Evolutionary conservation across 2,113 vertebrate species (phyloP).

Genomic region (Porphyrio hochstetteri): DNA sequence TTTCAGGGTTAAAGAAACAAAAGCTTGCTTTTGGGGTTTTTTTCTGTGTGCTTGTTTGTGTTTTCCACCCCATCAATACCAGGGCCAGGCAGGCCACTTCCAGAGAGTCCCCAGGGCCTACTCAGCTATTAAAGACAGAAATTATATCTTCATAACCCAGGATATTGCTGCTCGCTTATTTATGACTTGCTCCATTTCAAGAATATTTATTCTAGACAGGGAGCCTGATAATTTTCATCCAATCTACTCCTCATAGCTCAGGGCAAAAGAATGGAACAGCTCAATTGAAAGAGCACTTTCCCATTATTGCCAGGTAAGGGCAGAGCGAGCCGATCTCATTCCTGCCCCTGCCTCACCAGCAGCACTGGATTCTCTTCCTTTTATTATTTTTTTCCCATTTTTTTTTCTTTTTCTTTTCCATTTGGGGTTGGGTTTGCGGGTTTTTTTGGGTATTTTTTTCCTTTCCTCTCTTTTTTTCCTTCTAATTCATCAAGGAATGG

Average conservation of each 20-base stretch:
- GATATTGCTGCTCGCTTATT: slow-evolving; percentile 96
- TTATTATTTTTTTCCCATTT: neutral
- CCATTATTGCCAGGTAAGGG: slow-evolving; percentile 82
- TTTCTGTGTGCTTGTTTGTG: slow-evolving; percentile 31
- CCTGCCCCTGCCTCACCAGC: slow-evolving; percentile 62
- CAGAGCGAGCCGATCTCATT: slow-evolving; percentile 70
- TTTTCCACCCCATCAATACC: slow-evolving; percentile 77
- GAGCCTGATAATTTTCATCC: slow-evolving; percentile 85
- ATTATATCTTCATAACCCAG: slow-evolving; percentile 95
- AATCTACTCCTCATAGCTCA: slow-evolving; percentile 82
- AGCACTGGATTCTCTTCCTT: neutral
- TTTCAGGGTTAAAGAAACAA: slow-evolving; percentile 72
- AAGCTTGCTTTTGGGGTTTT: slow-evolving; percentile 21
- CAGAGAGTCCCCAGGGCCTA: slow-evolving; percentile 83
- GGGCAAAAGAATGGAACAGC: slow-evolving; percentile 77
- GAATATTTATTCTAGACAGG: slow-evolving; percentile 85
- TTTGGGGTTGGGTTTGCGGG: no score
- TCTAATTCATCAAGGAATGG: neutral
- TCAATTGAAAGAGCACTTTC: slow-evolving; percentile 82
- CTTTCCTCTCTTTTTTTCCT: neutral
- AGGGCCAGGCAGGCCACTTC: slow-evolving; percentile 83
- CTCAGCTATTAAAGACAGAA: slow-evolving; percentile 90
- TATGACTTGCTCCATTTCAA: slow-evolving; percentile 89
- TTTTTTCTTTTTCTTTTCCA: neutral
- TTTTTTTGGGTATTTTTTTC: neutral